Evolutionary conservation across 2,113 vertebrate species (phyloP), one percentile per base, ranked within the genome.

Genomic region (Merops nubicus): DNA sequence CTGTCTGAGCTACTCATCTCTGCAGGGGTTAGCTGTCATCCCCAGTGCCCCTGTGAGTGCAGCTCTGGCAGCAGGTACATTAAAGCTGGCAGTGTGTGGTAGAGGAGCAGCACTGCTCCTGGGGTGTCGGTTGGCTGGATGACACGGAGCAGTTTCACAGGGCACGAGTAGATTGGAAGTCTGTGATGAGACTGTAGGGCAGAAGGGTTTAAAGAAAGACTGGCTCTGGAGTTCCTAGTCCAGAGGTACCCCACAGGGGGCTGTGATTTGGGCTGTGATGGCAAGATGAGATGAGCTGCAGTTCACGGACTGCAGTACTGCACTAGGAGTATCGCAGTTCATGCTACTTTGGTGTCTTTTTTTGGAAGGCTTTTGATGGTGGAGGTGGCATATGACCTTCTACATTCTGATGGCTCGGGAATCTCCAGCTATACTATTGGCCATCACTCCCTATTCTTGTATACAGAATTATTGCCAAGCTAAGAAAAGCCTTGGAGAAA

Each of bases 361-460:
- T 96, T 93, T 92, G 92, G 92, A 95, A 95, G 0, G 6, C 72
- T 94, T 96, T 91, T 97, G 93, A 96, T 85, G 64, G 70, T 19
- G 11, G 68, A 94, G 77, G 68, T 81, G 88, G 60, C 79, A 78
- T 68, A 79, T 96, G 95, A 95, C 95, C 95, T 92, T 56, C 82
- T 90, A 60, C 76, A 64, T 84, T 28, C 60, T 89, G 92, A 81
- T 87, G 73, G 56, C 83, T 94, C 40, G 15, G 93, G 79, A 88
- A 50, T 78, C 77, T 75, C 69, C 73, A 90, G 82, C 68, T 80
- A 2, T 17, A 26, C 19, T 12, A 10, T 45, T 60, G 92, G 79
- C 93, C 51, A 92, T 56, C 82, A 90, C 82, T 48, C 72, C 73
- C 75, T 57, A 20, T 81, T 86, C 51, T 64, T 1, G 0, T 64